Percentiles rank a stretch among this genome's conserved stretches.
These are phyloP conservation scores for Rotaria socialis DNA, from an alignment of 2,888 invertebrate species.

Conservation along the genomic window DNA sequence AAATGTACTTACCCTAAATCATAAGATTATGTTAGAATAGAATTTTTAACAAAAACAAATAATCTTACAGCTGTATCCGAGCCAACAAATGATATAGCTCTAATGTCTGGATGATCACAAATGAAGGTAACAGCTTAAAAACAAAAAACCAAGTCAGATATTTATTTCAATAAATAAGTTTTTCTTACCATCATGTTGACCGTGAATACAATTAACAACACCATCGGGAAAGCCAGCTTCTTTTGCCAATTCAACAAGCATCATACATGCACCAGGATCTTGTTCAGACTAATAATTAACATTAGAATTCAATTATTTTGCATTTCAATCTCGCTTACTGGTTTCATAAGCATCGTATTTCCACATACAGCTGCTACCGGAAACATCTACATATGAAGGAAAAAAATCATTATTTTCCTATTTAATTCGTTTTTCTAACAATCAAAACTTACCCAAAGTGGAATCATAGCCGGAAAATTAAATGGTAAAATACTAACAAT, in stretches of 20 bases:
- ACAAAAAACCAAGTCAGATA: not conserved
- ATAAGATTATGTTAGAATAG: constrained; percentile 7
- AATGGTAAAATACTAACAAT: constrained; percentile 80
- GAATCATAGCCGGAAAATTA: constrained; percentile 99
- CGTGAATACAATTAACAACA: constrained; percentile 89
- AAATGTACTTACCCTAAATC: constrained; percentile 79
- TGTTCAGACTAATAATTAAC: constrained; percentile 70
- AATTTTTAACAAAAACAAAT: not conserved
- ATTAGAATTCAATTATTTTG: not conserved
- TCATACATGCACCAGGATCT: constrained; percentile 91
- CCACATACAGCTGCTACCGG: constrained; percentile 74
- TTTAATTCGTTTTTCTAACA: too few species aligned
- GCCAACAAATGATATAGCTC: constrained; percentile 95
- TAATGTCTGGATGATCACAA: constrained; percentile 89
- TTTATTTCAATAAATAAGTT: not conserved
- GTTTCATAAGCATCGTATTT: constrained; percentile 87
- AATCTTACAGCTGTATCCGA: constrained; percentile 73
- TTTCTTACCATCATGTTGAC: constrained; percentile 70
- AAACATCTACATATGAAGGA: constrained; percentile 62
- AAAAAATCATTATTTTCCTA: not conserved
- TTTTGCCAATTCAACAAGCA: constrained; percentile 83
- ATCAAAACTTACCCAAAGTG: constrained; percentile 72
- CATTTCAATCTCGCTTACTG: constrained; percentile 56
- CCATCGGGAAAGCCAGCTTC: constrained; percentile 94
- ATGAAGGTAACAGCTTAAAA: constrained; percentile 81